Evolutionary conservation across 37 sponge, comb jelly and placozoan genomes (phyloP).

Genomic region (Dysidea cf. avara): DNA sequence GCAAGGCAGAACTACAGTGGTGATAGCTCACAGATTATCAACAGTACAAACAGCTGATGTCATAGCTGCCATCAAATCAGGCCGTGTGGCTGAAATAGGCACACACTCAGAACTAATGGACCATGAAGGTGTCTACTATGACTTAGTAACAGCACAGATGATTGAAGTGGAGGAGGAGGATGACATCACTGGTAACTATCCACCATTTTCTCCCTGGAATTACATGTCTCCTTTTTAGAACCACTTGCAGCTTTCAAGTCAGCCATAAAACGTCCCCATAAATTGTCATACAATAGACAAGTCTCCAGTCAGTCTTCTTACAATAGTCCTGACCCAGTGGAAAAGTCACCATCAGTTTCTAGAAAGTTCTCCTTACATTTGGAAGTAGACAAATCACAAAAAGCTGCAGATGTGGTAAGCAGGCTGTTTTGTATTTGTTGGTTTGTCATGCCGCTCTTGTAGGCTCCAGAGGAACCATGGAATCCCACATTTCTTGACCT

Average conservation of each 20-base stretch:
- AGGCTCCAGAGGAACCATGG: no score
- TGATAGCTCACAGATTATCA: conserved; percentile 93
- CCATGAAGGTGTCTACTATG: conserved; percentile 77
- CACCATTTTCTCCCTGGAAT: background rate
- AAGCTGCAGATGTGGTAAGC: no score
- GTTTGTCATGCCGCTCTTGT: no score
- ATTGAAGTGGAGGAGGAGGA: conserved; percentile 41
- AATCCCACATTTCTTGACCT: no score
- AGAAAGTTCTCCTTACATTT: conserved; percentile 11
- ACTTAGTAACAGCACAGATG: conserved; percentile 87
- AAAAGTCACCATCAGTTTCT: background rate
- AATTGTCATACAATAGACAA: background rate
- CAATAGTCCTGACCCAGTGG: background rate
- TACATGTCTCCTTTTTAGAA: conserved; percentile 12
- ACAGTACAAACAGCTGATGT: conserved; percentile 85
- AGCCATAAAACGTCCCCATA: conserved; percentile 22
- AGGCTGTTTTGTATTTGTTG: no score
- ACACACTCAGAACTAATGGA: conserved; percentile 84
- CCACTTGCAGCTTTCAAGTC: conserved; percentile 59
- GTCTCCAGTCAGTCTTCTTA: background rate
- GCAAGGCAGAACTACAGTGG: conserved; percentile 88
- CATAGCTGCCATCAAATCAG: conserved; percentile 56
- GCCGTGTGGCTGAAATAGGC: conserved; percentile 77
- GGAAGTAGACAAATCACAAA: conserved; percentile 8
- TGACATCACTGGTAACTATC: background rate